Conservation (phyloP, 2,888 invertebrate species). For the Acanthosoma haemorrhoidale region DNA sequence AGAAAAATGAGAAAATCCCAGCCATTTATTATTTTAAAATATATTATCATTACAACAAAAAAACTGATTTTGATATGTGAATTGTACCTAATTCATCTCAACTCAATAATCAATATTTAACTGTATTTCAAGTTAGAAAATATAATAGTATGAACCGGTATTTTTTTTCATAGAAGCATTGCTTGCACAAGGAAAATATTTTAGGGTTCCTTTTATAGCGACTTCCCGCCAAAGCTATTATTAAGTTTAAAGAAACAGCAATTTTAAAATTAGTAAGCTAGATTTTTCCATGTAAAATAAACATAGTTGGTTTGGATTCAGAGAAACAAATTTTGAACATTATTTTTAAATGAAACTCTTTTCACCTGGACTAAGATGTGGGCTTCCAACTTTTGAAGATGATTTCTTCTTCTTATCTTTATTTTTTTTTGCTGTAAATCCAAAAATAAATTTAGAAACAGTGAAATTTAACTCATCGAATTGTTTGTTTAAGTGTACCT, state of each 20-base stretch:
- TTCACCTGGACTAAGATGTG: constrained; percentile 13
- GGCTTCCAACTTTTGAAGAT: constrained; percentile 14
- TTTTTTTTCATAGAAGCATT: no score
- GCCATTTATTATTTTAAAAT: no score
- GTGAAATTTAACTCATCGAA: background rate
- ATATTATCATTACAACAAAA: no score
- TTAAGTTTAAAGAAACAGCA: no score
- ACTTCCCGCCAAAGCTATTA: no score
- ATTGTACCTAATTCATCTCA: background rate
- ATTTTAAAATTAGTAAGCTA: no score
- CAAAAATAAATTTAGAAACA: background rate
- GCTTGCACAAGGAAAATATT: no score
- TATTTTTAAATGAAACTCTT: constrained; percentile 26
- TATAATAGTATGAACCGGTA: no score
- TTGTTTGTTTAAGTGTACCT: background rate
- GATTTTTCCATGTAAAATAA: background rate
- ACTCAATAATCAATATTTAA: background rate
- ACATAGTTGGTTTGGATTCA: background rate
- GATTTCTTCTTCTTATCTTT: constrained; percentile 17
- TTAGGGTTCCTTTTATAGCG: no score
- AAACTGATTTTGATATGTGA: no score
- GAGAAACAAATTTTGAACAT: background rate
- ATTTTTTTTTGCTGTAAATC: constrained; percentile 25
- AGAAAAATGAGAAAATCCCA: background rate
- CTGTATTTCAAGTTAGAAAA: no score